phyloP scores from a whole-genome alignment of 2,113 vertebrate genomes.

The Pitta sordida region DNA sequence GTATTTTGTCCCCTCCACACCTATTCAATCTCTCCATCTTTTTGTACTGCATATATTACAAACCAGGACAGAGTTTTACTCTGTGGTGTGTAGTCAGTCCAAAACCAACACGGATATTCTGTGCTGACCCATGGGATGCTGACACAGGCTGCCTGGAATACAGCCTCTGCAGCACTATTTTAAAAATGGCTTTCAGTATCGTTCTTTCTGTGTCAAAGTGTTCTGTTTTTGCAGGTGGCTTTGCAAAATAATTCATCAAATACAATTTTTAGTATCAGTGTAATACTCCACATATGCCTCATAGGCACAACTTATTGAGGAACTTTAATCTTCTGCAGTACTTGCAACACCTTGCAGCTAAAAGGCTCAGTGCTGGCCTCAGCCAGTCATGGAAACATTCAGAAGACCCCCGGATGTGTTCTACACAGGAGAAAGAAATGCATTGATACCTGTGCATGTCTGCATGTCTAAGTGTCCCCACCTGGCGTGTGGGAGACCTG shows the following conservation, averaged over 20 bases:
- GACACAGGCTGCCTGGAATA: not conserved
- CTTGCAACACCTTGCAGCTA: not conserved
- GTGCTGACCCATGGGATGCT: not conserved
- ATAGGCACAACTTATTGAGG: not conserved
- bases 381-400: not conserved
- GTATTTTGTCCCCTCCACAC: not conserved
- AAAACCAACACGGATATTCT: constrained; percentile 13
- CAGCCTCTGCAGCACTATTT: not conserved
- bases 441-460: not conserved
- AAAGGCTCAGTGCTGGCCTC: not conserved
- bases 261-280: constrained; percentile 14
- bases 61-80: not conserved
- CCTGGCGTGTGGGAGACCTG: no score
- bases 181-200: constrained; percentile 28
- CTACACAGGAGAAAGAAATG: not conserved
- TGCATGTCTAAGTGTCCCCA: no score
- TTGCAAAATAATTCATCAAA: constrained; percentile 31
- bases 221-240: constrained; percentile 68
- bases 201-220: not conserved
- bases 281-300: not conserved
- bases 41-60: not conserved
- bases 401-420: not conserved
- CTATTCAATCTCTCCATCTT: not conserved
- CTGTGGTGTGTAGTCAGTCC: not conserved
- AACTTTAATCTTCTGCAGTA: not conserved